Percentiles rank a stretch among this genome's conserved stretches.
These are phyloP conservation scores for Hippopotamyrus pictus DNA, from an alignment of 2,797 vertebrate species.

Conservation along the genomic window DNA sequence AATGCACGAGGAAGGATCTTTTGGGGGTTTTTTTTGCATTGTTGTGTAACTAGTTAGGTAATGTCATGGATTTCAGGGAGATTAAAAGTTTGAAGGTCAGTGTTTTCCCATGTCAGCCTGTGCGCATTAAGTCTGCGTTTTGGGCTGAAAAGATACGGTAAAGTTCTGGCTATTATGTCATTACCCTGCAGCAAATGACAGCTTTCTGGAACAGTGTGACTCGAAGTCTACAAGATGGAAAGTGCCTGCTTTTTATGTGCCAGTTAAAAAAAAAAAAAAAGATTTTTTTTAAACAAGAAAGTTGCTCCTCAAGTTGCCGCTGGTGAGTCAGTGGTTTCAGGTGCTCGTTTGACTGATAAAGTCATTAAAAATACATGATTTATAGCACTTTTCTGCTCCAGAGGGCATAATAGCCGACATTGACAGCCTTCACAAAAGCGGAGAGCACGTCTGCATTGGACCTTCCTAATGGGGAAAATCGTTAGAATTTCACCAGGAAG, in stretches of 20 bases:
- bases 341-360: not conserved
- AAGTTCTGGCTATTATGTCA: not conserved
- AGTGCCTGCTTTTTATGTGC: not conserved
- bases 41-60: constrained; percentile 46
- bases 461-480: not conserved
- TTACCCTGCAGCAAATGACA: constrained; percentile 1
- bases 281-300: not conserved
- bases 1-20: constrained; percentile 34
- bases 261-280: not conserved
- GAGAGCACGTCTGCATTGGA: not conserved
- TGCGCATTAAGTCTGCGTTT: not conserved
- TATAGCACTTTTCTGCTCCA: not conserved
- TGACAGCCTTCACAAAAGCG: not conserved
- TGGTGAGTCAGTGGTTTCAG: not conserved
- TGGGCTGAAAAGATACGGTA: not conserved
- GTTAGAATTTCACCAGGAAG: not conserved
- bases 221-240: not conserved
- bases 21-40: constrained; percentile 35
- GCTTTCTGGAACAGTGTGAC: not conserved
- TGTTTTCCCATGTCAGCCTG: constrained; percentile 14
- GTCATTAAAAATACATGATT: not conserved
- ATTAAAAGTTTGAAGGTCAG: not conserved
- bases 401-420: not conserved
- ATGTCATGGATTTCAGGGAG: constrained; percentile 25
- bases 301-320: not conserved